Evolutionary conservation across 37 sponge, comb jelly and placozoan species (phyloP).

Genomic region (Diacarnus erythraeanus): DNA sequence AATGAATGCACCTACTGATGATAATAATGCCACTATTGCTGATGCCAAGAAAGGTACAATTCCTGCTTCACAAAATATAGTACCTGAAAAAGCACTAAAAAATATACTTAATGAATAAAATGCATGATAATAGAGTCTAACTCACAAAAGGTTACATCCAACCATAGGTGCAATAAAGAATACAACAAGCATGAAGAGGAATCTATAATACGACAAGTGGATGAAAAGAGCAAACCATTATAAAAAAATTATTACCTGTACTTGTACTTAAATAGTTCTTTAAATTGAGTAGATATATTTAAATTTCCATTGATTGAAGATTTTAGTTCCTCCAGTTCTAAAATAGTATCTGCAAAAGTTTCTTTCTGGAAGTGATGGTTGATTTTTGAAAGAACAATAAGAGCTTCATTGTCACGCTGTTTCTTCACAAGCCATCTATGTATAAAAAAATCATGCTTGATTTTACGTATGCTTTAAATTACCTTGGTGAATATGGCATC

Average conservation of each 20-base stretch:
- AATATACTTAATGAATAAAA: background rate
- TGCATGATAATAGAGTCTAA: too few species aligned
- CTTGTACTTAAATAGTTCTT: background rate
- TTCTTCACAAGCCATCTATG: background rate
- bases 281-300: background rate
- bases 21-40: background rate
- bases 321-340: slow-evolving; percentile 6
- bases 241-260: background rate
- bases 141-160: background rate
- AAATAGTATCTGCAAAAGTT: background rate
- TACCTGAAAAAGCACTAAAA: background rate
- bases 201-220: background rate
- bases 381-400: background rate
- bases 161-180: background rate
- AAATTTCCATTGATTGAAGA: background rate
- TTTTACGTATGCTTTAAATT: too few species aligned
- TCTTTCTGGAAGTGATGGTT: background rate
- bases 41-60: background rate
- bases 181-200: background rate
- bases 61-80: background rate
- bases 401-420: background rate
- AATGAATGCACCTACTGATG: too few species aligned
- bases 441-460: background rate
- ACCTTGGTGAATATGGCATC: slow-evolving; percentile 1
- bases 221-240: background rate